Base-by-base conservation (phyloP, 2,113 vertebrate species). In the Seriola aureovittata region DNA sequence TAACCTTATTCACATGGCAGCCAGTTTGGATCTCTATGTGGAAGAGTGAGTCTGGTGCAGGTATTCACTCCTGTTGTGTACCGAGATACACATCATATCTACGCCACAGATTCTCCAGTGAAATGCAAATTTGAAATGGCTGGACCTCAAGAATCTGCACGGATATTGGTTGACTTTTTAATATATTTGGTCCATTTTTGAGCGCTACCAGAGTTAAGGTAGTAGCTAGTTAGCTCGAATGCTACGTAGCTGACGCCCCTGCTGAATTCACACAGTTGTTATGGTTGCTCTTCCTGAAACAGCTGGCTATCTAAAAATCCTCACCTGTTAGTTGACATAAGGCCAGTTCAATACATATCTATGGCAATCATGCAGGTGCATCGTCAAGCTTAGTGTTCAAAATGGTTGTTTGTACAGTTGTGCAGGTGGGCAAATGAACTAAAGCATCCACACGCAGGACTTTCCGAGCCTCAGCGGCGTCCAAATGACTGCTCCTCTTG, bases 1-100 rank as follows among this genome's bases (percentile, higher is more conserved):
- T 67, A 77, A 86, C 86, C 78, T 73, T 80, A 88, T 88, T 78
- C 52, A 76, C 64, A 60, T 40, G 13, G 71, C 86, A 81, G 82
- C 60, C 71, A 71, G 85, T 82, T 57, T 75, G 85, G 60, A 62
- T 89, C 62, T 79, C 59, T 68, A 14, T 78, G 64, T 76, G 34
- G 79, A 72, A 58, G 80, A 80, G 70, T 21, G n/a, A 23, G 68
- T 69, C 64, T 16, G 12, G 29, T 50, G 42, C 72, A 58, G 75
- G 71, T 73, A 32, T 72, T 55, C 25, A 19, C 73, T 74, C 60
- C 54, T 38, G 71, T 70, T 48, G 36, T 80, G 67, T 71, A 67
- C 55, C 16, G 11, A 76, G 23, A 46, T 79, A 65, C 32, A 68
- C 50, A 23, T 78, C 25, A 36, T 59, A 81, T 78, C 71, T 42